Evolutionary conservation across 2,797 vertebrate genomes (phyloP).

Genomic region (Anguilla anguilla): DNA sequence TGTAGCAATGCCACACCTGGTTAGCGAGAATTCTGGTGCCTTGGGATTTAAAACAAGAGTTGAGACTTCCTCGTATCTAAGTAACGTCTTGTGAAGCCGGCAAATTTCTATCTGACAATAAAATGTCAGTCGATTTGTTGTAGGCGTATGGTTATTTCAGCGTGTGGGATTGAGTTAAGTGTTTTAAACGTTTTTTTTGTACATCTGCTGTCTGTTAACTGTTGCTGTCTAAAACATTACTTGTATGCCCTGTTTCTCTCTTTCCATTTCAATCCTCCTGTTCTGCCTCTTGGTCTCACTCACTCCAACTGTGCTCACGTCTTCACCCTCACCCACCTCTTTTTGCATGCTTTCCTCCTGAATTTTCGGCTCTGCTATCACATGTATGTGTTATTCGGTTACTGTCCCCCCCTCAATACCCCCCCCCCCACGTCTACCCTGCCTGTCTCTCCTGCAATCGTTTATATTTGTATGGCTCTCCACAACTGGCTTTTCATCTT

Average conservation of each 20-base stretch:
- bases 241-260: background rate
- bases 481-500: constrained; percentile 22
- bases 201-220: background rate
- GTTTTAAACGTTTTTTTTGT: background rate
- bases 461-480: background rate
- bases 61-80: background rate
- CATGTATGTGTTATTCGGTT: background rate
- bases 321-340: background rate
- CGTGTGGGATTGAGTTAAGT: constrained; percentile 8
- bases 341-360: background rate
- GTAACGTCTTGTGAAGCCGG: too few species aligned
- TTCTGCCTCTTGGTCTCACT: constrained; percentile 33
- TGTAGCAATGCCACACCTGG: background rate
- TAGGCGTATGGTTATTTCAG: background rate
- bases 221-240: constrained; percentile 6
- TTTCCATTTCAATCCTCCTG: constrained; percentile 17
- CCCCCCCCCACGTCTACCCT: background rate
- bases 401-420: too few species aligned
- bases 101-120: background rate
- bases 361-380: background rate
- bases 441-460: background rate
- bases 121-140: background rate
- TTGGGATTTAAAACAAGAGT: background rate
- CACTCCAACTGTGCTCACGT: background rate
- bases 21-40: background rate